These are phyloP conservation scores for Myripristis jacobus DNA, from an alignment of 2,797 vertebrate species.

Conservation along the genomic window DNA sequence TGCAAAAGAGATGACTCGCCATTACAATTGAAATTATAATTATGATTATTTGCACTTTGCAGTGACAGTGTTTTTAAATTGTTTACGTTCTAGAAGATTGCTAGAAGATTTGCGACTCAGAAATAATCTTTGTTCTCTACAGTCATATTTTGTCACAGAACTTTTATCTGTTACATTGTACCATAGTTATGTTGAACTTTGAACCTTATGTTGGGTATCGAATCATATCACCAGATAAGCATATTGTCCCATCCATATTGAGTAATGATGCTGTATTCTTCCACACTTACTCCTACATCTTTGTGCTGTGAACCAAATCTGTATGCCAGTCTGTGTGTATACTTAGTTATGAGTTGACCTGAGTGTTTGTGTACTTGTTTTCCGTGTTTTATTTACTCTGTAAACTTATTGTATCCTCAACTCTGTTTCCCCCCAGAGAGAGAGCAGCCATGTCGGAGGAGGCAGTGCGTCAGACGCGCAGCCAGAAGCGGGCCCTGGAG, in stretches of 20 bases:
- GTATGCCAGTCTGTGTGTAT: background rate
- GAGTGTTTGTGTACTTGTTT: background rate
- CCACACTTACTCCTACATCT: background rate
- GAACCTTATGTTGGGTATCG: too few relatives aligned
- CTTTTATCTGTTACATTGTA: too few relatives aligned
- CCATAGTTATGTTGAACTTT: too few relatives aligned
- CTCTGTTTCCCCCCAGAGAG: slow-evolving; percentile 66
- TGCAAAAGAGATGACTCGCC: too few relatives aligned
- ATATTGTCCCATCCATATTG: background rate
- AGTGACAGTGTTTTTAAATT: too few relatives aligned
- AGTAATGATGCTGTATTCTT: background rate
- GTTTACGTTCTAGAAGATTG: too few relatives aligned
- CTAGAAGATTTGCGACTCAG: too few relatives aligned
- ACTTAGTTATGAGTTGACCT: background rate
- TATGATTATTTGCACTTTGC: too few relatives aligned
- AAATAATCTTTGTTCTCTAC: too few relatives aligned
- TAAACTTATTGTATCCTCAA: background rate
- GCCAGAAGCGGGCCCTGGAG: slow-evolving; percentile 96
- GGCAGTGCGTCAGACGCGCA: slow-evolving; percentile 93
- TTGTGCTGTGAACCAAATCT: background rate
- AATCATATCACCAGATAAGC: too few relatives aligned
- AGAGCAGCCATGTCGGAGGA: slow-evolving; percentile 93
- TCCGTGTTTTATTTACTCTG: slow-evolving; percentile 3
- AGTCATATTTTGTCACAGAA: too few relatives aligned
- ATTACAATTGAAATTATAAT: too few relatives aligned